phyloP scores from a whole-genome alignment of 1,140 invertebrate genomes.

The Drosophila setifemur region DNA sequence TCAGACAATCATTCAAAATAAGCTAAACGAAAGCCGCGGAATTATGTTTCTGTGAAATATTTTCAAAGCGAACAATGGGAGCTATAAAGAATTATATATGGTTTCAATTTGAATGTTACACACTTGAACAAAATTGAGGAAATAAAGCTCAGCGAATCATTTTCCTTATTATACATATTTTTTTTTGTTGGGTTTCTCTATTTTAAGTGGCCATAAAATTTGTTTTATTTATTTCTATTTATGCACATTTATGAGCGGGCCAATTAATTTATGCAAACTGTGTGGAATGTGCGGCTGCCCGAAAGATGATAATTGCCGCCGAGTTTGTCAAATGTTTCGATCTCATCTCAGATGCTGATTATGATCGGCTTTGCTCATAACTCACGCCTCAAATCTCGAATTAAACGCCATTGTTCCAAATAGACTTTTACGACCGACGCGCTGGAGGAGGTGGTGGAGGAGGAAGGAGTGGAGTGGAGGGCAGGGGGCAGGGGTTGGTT shows the following conservation, averaged over 20 bases:
- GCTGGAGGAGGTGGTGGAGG: slow-evolving; percentile 21
- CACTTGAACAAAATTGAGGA: slow-evolving; percentile 27
- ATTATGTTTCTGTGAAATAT: slow-evolving; percentile 38
- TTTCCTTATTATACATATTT: slow-evolving; percentile 33
- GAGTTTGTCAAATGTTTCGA: slow-evolving; percentile 24
- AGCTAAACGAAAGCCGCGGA: slow-evolving; percentile 28
- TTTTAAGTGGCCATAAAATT: slow-evolving; percentile 48
- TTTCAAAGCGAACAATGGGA: slow-evolving; percentile 38
- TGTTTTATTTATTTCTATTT: slow-evolving; percentile 47
- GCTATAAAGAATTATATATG: slow-evolving; percentile 27
- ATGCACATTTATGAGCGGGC: slow-evolving; percentile 31
- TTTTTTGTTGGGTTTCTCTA: slow-evolving; percentile 6
- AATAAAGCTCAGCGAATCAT: slow-evolving; percentile 28
- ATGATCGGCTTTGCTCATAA: slow-evolving; percentile 59
- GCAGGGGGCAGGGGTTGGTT: too few relatives aligned
- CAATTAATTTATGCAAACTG: slow-evolving; percentile 71
- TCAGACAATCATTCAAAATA: slow-evolving; percentile 43
- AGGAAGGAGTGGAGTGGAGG: not conserved
- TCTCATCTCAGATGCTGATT: slow-evolving; percentile 39
- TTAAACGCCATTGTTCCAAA: slow-evolving; percentile 73
- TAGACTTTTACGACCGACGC: slow-evolving; percentile 38
- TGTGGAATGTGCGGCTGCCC: slow-evolving; percentile 51
- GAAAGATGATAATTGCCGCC: slow-evolving; percentile 26
- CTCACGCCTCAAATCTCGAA: slow-evolving; percentile 56
- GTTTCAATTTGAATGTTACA: slow-evolving; percentile 21